phyloP scores from a whole-genome alignment of 1,140 invertebrate species.

The Drosophila pectinifera region DNA sequence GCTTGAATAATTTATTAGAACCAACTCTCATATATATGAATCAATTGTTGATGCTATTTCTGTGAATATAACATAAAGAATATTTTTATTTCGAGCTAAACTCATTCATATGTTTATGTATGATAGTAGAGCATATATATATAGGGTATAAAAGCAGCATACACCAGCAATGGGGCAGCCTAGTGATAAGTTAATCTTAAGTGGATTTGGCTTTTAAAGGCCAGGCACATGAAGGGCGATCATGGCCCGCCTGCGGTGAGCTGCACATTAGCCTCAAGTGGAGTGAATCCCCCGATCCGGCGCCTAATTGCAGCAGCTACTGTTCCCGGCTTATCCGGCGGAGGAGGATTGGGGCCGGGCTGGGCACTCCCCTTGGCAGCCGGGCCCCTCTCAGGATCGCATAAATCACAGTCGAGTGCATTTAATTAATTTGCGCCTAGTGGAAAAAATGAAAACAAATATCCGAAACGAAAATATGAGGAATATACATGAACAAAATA shows the following conservation, averaged over 20 bases:
- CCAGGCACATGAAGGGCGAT: conserved; percentile 35
- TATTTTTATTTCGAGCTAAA: background rate
- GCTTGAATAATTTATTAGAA: background rate
- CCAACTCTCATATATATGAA: too few species aligned
- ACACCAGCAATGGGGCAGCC: conserved; percentile 10
- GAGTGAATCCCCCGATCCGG: conserved; percentile 8
- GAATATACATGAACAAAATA: conserved; percentile 43
- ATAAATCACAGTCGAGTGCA: conserved; percentile 69
- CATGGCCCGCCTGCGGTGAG: conserved; percentile 21
- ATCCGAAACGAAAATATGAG: conserved; percentile 39
- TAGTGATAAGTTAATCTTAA: conserved; percentile 76
- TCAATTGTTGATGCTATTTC: too few species aligned
- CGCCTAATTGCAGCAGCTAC: conserved; percentile 34
- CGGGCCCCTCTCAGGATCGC: conserved; percentile 26
- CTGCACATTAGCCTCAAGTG: conserved; percentile 40
- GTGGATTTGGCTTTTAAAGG: conserved; percentile 71
- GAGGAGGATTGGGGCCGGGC: background rate
- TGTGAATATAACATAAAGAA: too few species aligned
- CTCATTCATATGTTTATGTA: background rate
- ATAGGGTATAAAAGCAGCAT: conserved; percentile 4
- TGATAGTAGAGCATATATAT: background rate
- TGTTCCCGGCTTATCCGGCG: conserved; percentile 20
- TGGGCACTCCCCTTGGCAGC: conserved; percentile 15
- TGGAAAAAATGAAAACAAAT: conserved; percentile 52
- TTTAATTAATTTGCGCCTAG: conserved; percentile 64